A percentile compares a stretch with the other conserved stretches of the same genome.
Evolutionary conservation across 2,888 invertebrate genomes (phyloP).

Genomic region (Cecidostiba fungosa): DNA sequence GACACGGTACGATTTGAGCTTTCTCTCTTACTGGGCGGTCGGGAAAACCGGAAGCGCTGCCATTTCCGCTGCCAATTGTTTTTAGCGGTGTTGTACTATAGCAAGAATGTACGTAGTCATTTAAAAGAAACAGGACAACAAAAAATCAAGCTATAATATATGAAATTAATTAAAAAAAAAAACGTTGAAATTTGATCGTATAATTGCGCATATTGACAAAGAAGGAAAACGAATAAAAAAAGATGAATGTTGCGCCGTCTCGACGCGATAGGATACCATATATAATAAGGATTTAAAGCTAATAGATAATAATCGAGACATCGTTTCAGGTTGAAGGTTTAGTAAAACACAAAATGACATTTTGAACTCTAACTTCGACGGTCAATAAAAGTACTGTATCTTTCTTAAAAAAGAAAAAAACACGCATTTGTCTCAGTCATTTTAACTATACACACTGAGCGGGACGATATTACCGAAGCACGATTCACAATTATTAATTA

Average conservation of each 20-base stretch:
- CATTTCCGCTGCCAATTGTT: conserved; percentile 65
- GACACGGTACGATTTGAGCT: conserved; percentile 45
- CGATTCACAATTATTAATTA: neutral
- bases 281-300: conserved; percentile 32
- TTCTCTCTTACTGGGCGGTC: conserved; percentile 61
- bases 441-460: conserved; percentile 34
- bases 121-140: conserved; percentile 48
- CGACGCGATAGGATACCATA: conserved; percentile 44
- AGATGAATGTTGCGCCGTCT: conserved; percentile 46
- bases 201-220: conserved; percentile 48
- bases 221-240: conserved; percentile 21
- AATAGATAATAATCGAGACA: conserved; percentile 43
- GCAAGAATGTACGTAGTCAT: conserved; percentile 63
- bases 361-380: conserved; percentile 61
- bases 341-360: conserved; percentile 56
- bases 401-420: conserved; percentile 62
- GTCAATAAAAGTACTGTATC: conserved; percentile 66
- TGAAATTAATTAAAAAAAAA: conserved; percentile 29
- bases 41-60: conserved; percentile 64
- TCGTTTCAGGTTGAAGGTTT: conserved; percentile 59
- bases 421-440: conserved; percentile 54
- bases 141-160: neutral
- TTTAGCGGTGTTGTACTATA: conserved; percentile 65
- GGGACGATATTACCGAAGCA: conserved; percentile 50
- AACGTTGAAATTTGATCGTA: conserved; percentile 54